phyloP scores from a whole-genome alignment of 1,140 invertebrate genomes.

The Acromyrmex heyeri region DNA sequence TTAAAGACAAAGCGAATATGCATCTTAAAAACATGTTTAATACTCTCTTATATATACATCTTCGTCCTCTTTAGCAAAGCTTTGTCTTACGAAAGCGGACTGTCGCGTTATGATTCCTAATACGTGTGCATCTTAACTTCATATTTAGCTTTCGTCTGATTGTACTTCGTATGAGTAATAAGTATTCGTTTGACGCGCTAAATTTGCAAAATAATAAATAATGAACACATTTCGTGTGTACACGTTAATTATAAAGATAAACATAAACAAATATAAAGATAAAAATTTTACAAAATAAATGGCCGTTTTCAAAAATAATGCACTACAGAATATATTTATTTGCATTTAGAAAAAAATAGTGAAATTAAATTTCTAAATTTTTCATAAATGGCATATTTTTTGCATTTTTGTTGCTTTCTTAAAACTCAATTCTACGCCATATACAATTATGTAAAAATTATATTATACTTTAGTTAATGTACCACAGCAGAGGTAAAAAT shows the following conservation, averaged over 20 bases:
- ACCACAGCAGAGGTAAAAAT: background rate
- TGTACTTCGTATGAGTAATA: background rate
- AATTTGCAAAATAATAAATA: background rate
- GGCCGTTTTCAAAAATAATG: background rate
- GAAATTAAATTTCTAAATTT: background rate
- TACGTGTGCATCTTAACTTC: slow-evolving; percentile 2
- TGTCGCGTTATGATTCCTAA: background rate
- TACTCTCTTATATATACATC: background rate
- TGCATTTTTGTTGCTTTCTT: no score
- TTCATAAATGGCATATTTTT: background rate
- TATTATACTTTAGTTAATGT: no score
- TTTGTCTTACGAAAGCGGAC: background rate
- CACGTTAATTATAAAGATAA: no score
- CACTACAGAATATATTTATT: background rate
- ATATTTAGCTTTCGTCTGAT: slow-evolving; percentile 25
- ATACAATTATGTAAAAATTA: no score
- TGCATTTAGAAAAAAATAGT: no score
- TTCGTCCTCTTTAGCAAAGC: background rate
- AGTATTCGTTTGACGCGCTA: background rate
- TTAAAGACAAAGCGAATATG: background rate
- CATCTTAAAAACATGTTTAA: background rate
- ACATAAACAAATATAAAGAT: background rate
- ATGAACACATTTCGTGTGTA: background rate
- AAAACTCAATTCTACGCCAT: no score
- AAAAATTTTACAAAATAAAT: background rate